Evolutionary conservation across 2,113 vertebrate genomes (phyloP).

Genomic region (Micromys minutus): DNA sequence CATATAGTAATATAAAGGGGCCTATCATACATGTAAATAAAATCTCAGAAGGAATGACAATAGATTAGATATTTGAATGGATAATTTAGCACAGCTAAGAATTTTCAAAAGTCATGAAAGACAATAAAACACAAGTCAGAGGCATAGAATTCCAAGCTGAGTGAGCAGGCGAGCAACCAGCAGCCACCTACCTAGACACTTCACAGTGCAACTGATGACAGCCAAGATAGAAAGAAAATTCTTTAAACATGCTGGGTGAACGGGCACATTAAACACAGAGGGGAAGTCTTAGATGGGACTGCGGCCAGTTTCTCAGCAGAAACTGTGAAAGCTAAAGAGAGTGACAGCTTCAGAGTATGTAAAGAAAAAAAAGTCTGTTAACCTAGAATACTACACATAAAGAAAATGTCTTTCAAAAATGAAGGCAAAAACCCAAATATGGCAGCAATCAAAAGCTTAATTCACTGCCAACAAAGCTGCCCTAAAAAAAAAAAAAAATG

Average conservation of each 20-base stretch:
- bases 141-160: not conserved
- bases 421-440: conserved; percentile 12
- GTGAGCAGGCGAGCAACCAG: not conserved
- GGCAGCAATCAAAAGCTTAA: conserved; percentile 36
- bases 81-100: not conserved
- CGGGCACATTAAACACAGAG: not conserved
- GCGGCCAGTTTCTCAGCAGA: conserved; percentile 13
- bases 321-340: conserved; percentile 25
- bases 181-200: not conserved
- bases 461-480: conserved; percentile 3
- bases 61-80: not conserved
- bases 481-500: conserved; percentile 35
- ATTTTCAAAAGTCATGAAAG: conserved; percentile 45
- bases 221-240: not conserved
- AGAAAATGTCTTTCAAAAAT: conserved; percentile 22
- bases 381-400: not conserved
- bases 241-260: not conserved
- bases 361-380: not conserved
- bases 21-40: not conserved
- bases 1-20: not conserved
- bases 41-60: not conserved
- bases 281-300: not conserved
- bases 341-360: not conserved
- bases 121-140: not conserved
- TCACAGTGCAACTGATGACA: conserved; percentile 1